Percentiles rank a stretch among this genome's conserved stretches.
phyloP scores from a whole-genome alignment of 2,113 vertebrate species.

The Castor canadensis region DNA sequence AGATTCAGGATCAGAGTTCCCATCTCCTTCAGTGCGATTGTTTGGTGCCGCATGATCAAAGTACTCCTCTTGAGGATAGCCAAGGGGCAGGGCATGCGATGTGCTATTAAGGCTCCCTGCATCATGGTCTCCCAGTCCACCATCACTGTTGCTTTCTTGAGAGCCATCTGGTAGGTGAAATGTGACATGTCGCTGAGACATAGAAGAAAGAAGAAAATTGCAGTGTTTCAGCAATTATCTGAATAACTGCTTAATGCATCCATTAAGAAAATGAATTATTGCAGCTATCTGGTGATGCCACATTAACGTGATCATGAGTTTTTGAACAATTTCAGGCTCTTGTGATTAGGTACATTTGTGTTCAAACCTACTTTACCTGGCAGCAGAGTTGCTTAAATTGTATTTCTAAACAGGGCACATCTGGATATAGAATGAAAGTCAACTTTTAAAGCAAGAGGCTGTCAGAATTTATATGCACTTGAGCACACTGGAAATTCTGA shows the following conservation, averaged over 20 bases:
- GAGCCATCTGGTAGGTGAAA: constrained; percentile 97
- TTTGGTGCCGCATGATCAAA: constrained; percentile 93
- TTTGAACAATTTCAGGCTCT: constrained; percentile 75
- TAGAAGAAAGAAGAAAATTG: constrained; percentile 83
- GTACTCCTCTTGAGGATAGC: constrained; percentile 94
- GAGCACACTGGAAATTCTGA: constrained; percentile 69
- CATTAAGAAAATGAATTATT: constrained; percentile 73
- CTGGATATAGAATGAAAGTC: constrained; percentile 70
- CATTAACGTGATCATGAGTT: constrained; percentile 58
- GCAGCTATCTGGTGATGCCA: constrained; percentile 59
- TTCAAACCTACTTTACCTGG: constrained; percentile 71
- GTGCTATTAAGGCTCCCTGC: constrained; percentile 85
- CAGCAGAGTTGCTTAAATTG: constrained; percentile 50
- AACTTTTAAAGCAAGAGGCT: constrained; percentile 69
- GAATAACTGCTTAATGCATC: constrained; percentile 69
- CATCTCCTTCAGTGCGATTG: constrained; percentile 97
- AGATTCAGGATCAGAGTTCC: constrained; percentile 98
- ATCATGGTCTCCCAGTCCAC: constrained; percentile 92
- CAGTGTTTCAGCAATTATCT: constrained; percentile 74
- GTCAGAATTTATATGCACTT: constrained; percentile 67
- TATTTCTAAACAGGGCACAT: constrained; percentile 62
- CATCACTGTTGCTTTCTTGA: constrained; percentile 96
- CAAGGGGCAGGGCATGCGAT: constrained; percentile 90
- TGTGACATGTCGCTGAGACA: constrained; percentile 95
- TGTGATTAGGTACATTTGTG: constrained; percentile 54